Percentiles rank a stretch among this genome's conserved stretches.
Conservation (phyloP, 2,888 invertebrate genomes). For the Merodon equestris region DNA sequence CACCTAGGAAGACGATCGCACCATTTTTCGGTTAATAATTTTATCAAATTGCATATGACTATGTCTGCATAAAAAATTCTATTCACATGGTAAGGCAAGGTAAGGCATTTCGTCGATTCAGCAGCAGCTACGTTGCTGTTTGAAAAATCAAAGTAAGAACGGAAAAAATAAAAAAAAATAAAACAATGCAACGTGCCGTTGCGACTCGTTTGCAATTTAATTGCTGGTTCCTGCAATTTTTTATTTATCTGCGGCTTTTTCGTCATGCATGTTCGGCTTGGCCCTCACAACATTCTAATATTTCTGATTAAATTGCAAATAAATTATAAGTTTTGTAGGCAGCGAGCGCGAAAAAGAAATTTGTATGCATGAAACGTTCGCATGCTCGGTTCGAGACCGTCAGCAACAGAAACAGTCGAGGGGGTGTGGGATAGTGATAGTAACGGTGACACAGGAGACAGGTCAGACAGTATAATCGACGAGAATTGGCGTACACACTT, state of each 20-base stretch:
- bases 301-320: conserved; percentile 45
- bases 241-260: conserved; percentile 20
- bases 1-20: conserved; percentile 32
- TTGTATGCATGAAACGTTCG: conserved; percentile 35
- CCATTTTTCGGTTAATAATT: conserved; percentile 34
- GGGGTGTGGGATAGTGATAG: too few relatives aligned
- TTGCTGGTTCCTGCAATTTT: conserved; percentile 63
- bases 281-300: conserved; percentile 42
- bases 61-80: conserved; percentile 49
- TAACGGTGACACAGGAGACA: too few relatives aligned
- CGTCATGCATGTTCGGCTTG: conserved; percentile 1
- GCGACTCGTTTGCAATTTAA: conserved; percentile 61
- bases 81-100: conserved; percentile 60
- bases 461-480: too few relatives aligned
- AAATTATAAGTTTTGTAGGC: conserved; percentile 33
- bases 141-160: too few relatives aligned
- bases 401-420: too few relatives aligned
- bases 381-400: too few relatives aligned
- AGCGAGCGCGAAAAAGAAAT: conserved; percentile 2
- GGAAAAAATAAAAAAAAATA: neutral
- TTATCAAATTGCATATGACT: conserved; percentile 56
- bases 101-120: conserved; percentile 36
- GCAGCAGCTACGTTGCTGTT: conserved; percentile 20
- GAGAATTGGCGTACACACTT: too few relatives aligned
- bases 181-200: conserved; percentile 47